A percentile compares a stretch with the other conserved stretches of the same genome.
phyloP scores from a whole-genome alignment of 2,113 vertebrate genomes.

The Hyperopisus bebe region DNA sequence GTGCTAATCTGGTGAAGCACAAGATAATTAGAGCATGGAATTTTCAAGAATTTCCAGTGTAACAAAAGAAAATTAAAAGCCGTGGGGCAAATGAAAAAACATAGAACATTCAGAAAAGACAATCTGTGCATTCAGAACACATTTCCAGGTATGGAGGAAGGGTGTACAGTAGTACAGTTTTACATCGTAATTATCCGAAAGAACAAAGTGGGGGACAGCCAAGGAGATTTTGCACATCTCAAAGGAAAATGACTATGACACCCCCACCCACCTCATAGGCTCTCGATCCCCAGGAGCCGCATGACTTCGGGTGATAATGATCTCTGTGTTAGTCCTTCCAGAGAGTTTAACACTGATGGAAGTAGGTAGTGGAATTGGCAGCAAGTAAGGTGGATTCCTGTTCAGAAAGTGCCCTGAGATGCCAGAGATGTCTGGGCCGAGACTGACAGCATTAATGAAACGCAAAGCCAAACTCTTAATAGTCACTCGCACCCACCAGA shows the following conservation, averaged over 20 bases:
- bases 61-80: neutral
- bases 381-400: neutral
- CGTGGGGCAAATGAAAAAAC: neutral
- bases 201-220: neutral
- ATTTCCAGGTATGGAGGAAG: neutral
- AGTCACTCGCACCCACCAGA: neutral
- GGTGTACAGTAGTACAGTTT: neutral
- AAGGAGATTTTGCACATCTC: neutral
- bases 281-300: neutral
- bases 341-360: neutral
- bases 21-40: neutral
- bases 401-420: neutral
- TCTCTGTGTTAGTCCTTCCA: neutral
- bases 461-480: neutral
- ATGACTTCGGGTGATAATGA: neutral
- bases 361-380: neutral
- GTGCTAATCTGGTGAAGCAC: neutral
- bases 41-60: neutral
- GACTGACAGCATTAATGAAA: neutral
- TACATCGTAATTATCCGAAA: neutral
- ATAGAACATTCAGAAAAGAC: neutral
- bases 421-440: neutral
- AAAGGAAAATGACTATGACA: neutral
- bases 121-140: neutral
- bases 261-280: neutral